Evolutionary conservation across 2,888 invertebrate species (phyloP).

Genomic region (Nephrotoma appendiculata): DNA sequence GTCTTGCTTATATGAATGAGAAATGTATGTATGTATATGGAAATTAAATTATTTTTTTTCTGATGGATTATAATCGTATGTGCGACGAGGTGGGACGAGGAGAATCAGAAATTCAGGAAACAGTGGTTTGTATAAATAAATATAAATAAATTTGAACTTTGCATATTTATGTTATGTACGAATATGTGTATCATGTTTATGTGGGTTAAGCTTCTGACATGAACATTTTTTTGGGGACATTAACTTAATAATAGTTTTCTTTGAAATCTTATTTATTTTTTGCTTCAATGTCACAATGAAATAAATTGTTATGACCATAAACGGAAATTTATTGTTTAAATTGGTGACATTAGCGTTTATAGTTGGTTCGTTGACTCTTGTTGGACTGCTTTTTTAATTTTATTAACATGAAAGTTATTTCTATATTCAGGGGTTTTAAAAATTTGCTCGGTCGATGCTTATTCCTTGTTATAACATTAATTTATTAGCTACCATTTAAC

Average conservation of each 20-base stretch:
- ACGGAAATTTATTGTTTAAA: neutral
- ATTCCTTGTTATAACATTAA: no score
- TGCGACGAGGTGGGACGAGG: neutral
- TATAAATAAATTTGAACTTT: neutral
- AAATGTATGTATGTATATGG: neutral
- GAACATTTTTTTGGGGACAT: neutral
- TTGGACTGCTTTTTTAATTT: neutral
- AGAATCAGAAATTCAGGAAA: neutral
- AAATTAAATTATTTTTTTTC: neutral
- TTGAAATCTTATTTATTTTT: neutral
- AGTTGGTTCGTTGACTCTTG: neutral
- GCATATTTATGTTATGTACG: neutral
- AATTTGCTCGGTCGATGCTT: no score
- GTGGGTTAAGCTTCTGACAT: neutral
- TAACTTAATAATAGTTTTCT: neutral
- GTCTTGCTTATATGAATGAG: neutral
- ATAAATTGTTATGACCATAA: neutral
- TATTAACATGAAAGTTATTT: no score
- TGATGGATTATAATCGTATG: neutral
- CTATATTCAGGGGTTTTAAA: no score
- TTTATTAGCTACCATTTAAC: no score
- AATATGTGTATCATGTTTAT: neutral
- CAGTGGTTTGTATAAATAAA: neutral
- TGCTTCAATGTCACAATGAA: neutral
- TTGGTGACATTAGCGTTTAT: neutral